Evolutionary conservation across 1,140 invertebrate genomes (phyloP), one percentile per base, ranked within the genome.

Genomic region (Drosophila repleta): DNA sequence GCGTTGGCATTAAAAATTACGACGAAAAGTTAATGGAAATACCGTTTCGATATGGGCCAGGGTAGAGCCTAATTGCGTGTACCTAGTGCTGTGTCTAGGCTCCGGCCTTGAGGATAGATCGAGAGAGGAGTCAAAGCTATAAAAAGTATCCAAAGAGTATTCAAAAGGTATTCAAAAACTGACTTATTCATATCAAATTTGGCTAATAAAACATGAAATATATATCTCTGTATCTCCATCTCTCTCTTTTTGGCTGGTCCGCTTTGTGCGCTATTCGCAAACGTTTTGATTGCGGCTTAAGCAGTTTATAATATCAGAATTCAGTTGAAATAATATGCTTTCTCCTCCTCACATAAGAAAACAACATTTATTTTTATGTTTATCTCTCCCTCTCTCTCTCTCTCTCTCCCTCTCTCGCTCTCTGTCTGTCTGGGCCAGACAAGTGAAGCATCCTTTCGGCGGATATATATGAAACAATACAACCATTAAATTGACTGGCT

Each of bases 401-500:
- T 41, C 1, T 5, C 13, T 11, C n/a, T 20, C 18, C 8, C 5
- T 53, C 32, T 35, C 32, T 35, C 6, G 1, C 32, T 13, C 10
- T 8, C 29, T 21, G 15, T 52, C 8, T 35, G 29, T 3, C 4
- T 32, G 18, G 10, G 18, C n/a, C n/a, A 20, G 18, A 3, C 45
- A 24, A 20, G 48, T 5, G 29, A 26, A 51, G 48, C 48, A 20
- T 53, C 51, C 29, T 17, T 13, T 11, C 52, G 21, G 6, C 39
- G n/a, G 39, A 17, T 17, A 72, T 67, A 60, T 67, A 56, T 29
- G 55, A 53, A 71, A 66, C 62, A 72, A 72, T 66, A 66, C 69
- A 51, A 76, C 73, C 77, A 88, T 88, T 67, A 87, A 82, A 82
- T 79, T 87, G 82, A 81, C 78, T 87, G 78, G 55, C 74, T 35